These are phyloP conservation scores for Vespertilio murinus DNA, from an alignment of 2,797 vertebrate genomes.

Conservation along the genomic window DNA sequence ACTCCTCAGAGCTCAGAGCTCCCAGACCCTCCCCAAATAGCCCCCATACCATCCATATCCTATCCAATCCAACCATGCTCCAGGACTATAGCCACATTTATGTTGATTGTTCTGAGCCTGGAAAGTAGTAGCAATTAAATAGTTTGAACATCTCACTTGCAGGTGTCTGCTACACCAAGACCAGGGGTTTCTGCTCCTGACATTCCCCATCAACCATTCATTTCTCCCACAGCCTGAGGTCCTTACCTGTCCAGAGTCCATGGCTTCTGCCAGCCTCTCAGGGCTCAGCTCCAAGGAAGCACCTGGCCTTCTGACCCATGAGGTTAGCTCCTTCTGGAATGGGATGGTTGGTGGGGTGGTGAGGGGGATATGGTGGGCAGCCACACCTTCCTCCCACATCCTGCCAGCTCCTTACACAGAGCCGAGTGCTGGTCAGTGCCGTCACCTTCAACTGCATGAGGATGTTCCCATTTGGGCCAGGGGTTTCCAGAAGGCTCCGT, in stretches of 20 bases:
- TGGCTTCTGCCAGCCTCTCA: constrained; percentile 85
- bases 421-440: constrained; percentile 87
- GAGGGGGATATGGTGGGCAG: background rate
- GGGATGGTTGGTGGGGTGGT: background rate
- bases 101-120: background rate
- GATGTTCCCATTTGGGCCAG: constrained; percentile 83
- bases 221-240: background rate
- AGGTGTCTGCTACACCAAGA: background rate
- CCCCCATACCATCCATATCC: background rate
- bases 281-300: constrained; percentile 79
- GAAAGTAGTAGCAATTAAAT: background rate
- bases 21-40: accelerated
- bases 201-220: background rate
- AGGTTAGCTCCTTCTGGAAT: constrained; percentile 73
- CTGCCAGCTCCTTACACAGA: constrained; percentile 88
- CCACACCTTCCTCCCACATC: background rate
- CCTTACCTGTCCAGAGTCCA: constrained; percentile 88
- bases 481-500: constrained; percentile 83
- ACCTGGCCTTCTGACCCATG: constrained; percentile 14
- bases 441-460: constrained; percentile 95
- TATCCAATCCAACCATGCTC: background rate
- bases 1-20: background rate
- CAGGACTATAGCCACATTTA: background rate
- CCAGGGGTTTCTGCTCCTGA: background rate
- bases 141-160: background rate